Evolutionary conservation across 2,888 invertebrate genomes (phyloP).

Genomic region (Sturmia bella): DNA sequence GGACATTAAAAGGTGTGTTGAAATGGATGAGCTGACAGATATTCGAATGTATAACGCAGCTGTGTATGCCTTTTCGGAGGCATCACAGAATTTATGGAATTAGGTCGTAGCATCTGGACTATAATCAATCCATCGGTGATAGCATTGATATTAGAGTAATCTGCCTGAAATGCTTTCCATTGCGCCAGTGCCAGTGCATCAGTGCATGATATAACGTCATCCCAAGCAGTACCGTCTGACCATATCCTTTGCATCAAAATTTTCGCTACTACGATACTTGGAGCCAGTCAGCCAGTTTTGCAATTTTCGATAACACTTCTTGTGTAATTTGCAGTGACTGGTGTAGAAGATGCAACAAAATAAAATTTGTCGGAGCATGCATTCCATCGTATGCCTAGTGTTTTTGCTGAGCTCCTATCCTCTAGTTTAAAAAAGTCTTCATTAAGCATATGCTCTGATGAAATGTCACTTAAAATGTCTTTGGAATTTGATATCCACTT

Average conservation of each 20-base stretch:
- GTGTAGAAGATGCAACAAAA: conserved; percentile 7
- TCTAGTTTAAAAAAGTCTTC: conserved; percentile 15
- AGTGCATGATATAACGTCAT: conserved; percentile 27
- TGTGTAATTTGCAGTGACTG: background rate
- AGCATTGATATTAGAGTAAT: conserved; percentile 43
- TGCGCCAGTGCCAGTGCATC: conserved; percentile 20
- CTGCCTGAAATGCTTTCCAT: conserved; percentile 39
- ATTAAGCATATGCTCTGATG: conserved; percentile 4
- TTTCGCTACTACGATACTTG: conserved; percentile 59
- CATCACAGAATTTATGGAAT: conserved; percentile 63
- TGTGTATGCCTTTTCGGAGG: conserved; percentile 59
- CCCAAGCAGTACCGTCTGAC: conserved; percentile 53
- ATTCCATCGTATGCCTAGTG: conserved; percentile 64
- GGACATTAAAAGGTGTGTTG: background rate
- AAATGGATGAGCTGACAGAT: too few species aligned
- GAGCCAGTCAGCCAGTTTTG: conserved; percentile 62
- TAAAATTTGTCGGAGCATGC: conserved; percentile 55
- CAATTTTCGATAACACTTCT: conserved; percentile 60
- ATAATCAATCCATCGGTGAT: conserved; percentile 59
- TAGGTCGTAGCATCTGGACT: background rate
- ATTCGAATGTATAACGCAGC: conserved; percentile 40
- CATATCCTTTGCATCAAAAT: conserved; percentile 67
- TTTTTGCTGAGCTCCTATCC: conserved; percentile 41
- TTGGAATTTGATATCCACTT: conserved; percentile 4
- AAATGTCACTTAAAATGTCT: background rate